A percentile compares a stretch with the other conserved stretches of the same genome.
Evolutionary conservation across 2,113 vertebrate species (phyloP).

Genomic region (Boleophthalmus pectinirostris): DNA sequence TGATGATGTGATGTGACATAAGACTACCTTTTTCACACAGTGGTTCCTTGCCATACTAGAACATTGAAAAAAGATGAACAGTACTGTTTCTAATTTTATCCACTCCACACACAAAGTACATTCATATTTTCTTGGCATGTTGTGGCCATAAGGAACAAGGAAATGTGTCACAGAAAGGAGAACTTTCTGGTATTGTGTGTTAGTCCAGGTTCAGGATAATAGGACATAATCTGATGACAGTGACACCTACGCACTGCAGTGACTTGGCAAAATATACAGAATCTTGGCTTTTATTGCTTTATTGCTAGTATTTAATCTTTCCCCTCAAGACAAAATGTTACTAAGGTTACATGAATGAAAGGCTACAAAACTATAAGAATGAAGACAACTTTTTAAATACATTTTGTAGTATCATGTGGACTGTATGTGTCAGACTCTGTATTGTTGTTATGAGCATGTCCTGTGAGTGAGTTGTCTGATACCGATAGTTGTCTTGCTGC

Average conservation of each 20-base stretch:
- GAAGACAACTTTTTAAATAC: background rate
- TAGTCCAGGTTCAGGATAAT: background rate
- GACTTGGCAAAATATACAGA: background rate
- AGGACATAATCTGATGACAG: background rate
- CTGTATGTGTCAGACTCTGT: background rate
- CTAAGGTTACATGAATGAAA: background rate
- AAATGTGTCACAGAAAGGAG: background rate
- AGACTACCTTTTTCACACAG: too few species aligned
- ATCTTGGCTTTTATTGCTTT: background rate
- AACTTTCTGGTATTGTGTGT: background rate
- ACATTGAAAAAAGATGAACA: too few species aligned
- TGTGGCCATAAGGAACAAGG: background rate
- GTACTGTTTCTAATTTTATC: too few species aligned
- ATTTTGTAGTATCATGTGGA: background rate
- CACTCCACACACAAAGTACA: too few species aligned
- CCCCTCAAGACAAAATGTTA: background rate
- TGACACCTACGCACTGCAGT: background rate
- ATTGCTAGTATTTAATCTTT: background rate
- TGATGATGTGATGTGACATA: too few species aligned
- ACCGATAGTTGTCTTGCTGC: too few species aligned
- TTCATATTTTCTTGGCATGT: background rate
- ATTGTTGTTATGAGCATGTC: background rate
- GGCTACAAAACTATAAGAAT: background rate
- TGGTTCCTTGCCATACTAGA: too few species aligned
- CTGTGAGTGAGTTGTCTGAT: too few species aligned